Base-by-base conservation (phyloP, 2,888 invertebrate species). In the Leucozona laternaria region DNA sequence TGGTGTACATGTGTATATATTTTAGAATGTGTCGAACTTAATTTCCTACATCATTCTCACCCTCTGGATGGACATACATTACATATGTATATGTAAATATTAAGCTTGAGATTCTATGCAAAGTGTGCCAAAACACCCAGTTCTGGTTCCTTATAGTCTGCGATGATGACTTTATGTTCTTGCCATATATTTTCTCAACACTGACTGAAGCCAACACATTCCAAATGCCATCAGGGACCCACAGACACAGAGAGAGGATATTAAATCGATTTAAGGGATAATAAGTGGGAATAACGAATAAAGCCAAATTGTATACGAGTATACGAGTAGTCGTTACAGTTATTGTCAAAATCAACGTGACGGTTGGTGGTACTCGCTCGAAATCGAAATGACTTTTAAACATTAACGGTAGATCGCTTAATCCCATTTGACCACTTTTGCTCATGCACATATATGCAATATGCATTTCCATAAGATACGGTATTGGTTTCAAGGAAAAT, bases 251-350 rank as follows among this genome's bases (percentile, higher is more conserved):
- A 28, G 64, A n/a, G n/a, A n/a, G n/a, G n/a, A n/a, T 48, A 70
- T 79, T 79, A 40, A 76, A 68, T 85, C 58, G 80, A 76, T 80
- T 79, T 79, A 62, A 20, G 58, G 79, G 37, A 77, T 71, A 72
- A 72, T 80, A 85, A 80, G 77, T 72, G 71, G 58, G 76, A 71
- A 79, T 71, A 60, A 43, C 71, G 66, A 85, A 71, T 72, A 68
- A 84, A 70, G 57, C 17, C 57, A 57, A 57, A 25, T 25, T n/a
- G 25, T 5, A 11, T 11, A 25, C 25, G 53, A 53, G 15, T 15
- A 13, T 34, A 50, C 20, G 13, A n/a, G 11, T 55, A 8, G 60
- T 62, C 66, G 17, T 37, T 34, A 70, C 28, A 25, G 13, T 66
- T 13, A 28, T 22, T 45, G 45, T 60, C 34, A n/a, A 15, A n/a